Evolutionary conservation across 1,140 invertebrate species (phyloP).

Genomic region (Sycophila sp.): DNA sequence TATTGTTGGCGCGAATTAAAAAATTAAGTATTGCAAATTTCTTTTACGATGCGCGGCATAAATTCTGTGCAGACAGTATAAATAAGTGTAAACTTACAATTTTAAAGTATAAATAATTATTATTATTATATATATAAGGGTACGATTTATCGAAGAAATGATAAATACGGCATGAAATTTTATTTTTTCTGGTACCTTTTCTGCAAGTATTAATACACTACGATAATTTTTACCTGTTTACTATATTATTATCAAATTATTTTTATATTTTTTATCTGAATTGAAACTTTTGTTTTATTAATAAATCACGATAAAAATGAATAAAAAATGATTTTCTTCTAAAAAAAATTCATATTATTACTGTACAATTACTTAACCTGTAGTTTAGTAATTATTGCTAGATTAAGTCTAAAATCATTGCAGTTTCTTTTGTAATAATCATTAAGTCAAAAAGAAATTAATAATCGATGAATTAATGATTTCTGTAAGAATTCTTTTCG

Average conservation of each 20-base stretch:
- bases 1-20: constrained; percentile 30
- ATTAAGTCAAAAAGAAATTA: constrained; percentile 12
- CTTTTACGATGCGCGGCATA: constrained; percentile 7
- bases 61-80: constrained; percentile 4
- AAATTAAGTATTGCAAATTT: constrained; percentile 32
- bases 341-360: constrained; percentile 6
- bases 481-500: constrained; percentile 8
- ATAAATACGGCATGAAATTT: constrained; percentile 4
- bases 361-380: constrained; percentile 1
- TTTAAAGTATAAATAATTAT: constrained; percentile 4
- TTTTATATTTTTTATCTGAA: constrained; percentile 32
- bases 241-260: constrained; percentile 22
- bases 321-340: constrained; percentile 26
- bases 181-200: constrained; percentile 27
- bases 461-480: constrained; percentile 1
- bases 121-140: neutral
- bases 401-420: neutral
- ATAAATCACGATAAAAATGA: constrained; percentile 12
- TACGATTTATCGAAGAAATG: neutral
- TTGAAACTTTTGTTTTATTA: constrained; percentile 15
- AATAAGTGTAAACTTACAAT: neutral
- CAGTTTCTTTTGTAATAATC: neutral
- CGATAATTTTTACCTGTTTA: constrained; percentile 24
- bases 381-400: neutral
- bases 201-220: constrained; percentile 28